These are phyloP conservation scores for Mormyrus lacerda DNA, from an alignment of 2,113 vertebrate genomes.

Conservation along the genomic window DNA sequence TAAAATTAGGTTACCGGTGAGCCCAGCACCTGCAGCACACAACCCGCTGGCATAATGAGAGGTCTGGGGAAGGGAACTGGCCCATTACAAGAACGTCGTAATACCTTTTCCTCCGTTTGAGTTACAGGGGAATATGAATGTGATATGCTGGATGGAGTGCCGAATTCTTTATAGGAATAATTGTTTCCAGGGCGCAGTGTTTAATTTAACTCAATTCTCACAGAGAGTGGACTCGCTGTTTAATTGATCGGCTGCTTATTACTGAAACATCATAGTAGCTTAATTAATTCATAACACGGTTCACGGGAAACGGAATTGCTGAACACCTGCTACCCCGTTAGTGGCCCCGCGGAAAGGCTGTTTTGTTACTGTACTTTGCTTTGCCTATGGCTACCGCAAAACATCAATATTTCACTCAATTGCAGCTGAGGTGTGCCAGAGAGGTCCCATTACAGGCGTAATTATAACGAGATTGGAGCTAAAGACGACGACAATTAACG, in stretches of 20 bases:
- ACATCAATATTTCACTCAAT: not conserved
- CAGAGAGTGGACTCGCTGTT: conserved; percentile 7
- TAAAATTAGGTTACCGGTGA: not conserved
- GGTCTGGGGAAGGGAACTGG: not conserved
- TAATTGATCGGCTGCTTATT: conserved; percentile 14
- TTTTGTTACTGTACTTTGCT: conserved; percentile 9
- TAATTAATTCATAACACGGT: conserved; percentile 18
- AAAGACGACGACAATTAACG: not conserved
- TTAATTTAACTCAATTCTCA: conserved; percentile 20
- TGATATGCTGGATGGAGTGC: conserved; percentile 37
- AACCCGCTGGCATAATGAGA: not conserved
- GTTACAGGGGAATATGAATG: conserved; percentile 34
- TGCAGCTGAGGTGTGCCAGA: not conserved
- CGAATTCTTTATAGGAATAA: conserved; percentile 50
- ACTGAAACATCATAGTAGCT: not conserved
- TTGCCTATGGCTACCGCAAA: not conserved
- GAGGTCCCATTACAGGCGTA: not conserved
- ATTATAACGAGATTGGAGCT: not conserved
- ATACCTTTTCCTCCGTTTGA: conserved; percentile 36
- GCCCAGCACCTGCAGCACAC: not conserved
- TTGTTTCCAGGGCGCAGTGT: conserved; percentile 53
- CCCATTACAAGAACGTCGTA: not conserved
- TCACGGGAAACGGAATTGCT: not conserved
- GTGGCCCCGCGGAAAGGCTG: not conserved
- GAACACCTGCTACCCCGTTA: conserved; percentile 1